phyloP scores from a whole-genome alignment of 2,113 vertebrate genomes.

The Butastur rufipennis region DNA sequence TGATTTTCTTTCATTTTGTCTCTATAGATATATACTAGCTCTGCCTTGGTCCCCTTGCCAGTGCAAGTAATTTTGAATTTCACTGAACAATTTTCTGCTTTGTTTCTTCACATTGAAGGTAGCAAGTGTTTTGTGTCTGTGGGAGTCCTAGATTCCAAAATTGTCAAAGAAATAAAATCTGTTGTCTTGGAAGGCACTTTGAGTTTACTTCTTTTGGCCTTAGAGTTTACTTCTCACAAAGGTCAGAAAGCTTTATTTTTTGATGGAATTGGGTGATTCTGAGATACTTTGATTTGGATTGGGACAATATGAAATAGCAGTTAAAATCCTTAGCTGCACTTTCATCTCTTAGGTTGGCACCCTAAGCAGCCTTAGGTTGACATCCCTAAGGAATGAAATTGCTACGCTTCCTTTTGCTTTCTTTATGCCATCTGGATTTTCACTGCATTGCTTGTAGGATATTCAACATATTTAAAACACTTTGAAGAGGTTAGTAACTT shows the following conservation, averaged over 20 bases:
- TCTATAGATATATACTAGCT: not conserved
- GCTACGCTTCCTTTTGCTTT: not conserved
- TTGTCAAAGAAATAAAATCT: not conserved
- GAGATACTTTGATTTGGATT: not conserved
- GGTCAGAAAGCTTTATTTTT: not conserved
- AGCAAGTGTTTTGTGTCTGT: not conserved
- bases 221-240: not conserved
- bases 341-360: not conserved
- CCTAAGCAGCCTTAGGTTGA: not conserved
- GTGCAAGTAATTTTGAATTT: constrained; percentile 23
- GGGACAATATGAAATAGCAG: not conserved
- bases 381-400: not conserved
- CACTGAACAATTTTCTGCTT: not conserved
- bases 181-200: not conserved
- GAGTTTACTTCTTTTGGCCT: not conserved
- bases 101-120: constrained; percentile 12
- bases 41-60: not conserved
- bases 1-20: not conserved
- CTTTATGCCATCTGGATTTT: not conserved
- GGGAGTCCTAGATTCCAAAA: not conserved
- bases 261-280: not conserved
- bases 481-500: not conserved
- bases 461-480: not conserved
- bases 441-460: not conserved
- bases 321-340: not conserved